Evolutionary conservation across 2,113 vertebrate species (phyloP), one percentile per base, ranked within the genome.

Genomic region (Pygoscelis adeliae): DNA sequence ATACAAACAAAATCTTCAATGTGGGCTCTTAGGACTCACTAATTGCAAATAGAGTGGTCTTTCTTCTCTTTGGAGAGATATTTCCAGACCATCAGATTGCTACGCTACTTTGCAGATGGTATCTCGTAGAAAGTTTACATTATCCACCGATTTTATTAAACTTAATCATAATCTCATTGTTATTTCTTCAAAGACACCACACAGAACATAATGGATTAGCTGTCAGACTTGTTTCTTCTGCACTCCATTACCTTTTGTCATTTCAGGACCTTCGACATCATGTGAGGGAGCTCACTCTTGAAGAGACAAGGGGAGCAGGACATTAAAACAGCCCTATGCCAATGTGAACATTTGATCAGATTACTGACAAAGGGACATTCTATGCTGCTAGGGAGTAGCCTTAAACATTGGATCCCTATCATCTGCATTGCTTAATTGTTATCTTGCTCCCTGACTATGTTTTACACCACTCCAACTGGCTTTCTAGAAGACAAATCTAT

Each of bases 111-210:
- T 32, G 16, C 15, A 73, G 46, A 46, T 30, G 23, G 12, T 67
- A 53, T 36, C 23, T 70, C 34, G 56, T 72, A 73, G 25, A 78
- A 95, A 78, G 46, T 90, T 70, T 82, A 53, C 19, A 32, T 87
- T 87, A 67, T 36, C 46, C 77, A 78, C 29, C 67, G 7, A 89
- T 87, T 93, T 89, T 91, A 87, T 70, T 84, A 87, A 95, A 86
- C 92, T 81, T 72, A 89, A 91, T 87, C 73, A 87, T n/a, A 62
- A 44, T 73, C 40, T 63, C 49, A 40, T 80, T 84, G 46, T 58
- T 89, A 73, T 78, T 95, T 93, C 55, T 96, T 96, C 59, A 89
- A 47, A 93, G 65, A 67, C 19, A 53, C n/a, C 20, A 71, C 50
- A 58, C 22, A 46, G 15, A 78, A 50, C 38, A n/a, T 91, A 94